Evolutionary conservation across 2,888 invertebrate genomes (phyloP), one percentile per base, ranked within the genome.

Genomic region (Plebejus anna): DNA sequence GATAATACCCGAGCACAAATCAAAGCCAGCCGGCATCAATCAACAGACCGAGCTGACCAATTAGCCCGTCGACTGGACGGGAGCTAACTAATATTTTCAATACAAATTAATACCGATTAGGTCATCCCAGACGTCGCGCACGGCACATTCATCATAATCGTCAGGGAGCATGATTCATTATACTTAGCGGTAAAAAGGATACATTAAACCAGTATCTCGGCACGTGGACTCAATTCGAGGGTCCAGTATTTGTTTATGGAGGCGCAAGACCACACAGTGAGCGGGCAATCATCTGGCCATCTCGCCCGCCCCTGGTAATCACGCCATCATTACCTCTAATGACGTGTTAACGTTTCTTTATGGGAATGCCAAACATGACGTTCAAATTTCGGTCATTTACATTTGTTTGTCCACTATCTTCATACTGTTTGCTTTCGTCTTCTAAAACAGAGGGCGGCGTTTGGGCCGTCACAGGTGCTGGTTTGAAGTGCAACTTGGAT

Each of bases 321-420:
- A 92, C 87, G 89, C 88, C 92, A 92, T 94, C 93, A 94, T 93
- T 93, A 92, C 92, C 89, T 91, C 90, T 94, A 94, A 93, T 94
- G 92, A 94, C 91, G 94, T 93, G 94, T 92, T 94, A 94, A 93
- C 93, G 90, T 90, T 89, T 88, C 91, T 92, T 92, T 94, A 94
- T 93, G 94, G 93, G 94, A 93, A 94, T 92, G 92, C 93, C 93
- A 94, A 94, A 94, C 94, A 93, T 90, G 91, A 91, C 92, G 92
- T 90, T 90, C 92, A 92, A 89, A 92, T 94, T 93, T 93, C 90
- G 92, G 91, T 92, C 93, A 92, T 92, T 94, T 92, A 93, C 90
- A 91, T 93, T 91, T 93, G 94, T 94, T 94, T 94, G 92, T 90
- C 92, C 85, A 90, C 90, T 89, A 90, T 92, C 90, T 91, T 88